Base-by-base conservation (phyloP, 2,888 invertebrate species). In the Lapara coniferarum region DNA sequence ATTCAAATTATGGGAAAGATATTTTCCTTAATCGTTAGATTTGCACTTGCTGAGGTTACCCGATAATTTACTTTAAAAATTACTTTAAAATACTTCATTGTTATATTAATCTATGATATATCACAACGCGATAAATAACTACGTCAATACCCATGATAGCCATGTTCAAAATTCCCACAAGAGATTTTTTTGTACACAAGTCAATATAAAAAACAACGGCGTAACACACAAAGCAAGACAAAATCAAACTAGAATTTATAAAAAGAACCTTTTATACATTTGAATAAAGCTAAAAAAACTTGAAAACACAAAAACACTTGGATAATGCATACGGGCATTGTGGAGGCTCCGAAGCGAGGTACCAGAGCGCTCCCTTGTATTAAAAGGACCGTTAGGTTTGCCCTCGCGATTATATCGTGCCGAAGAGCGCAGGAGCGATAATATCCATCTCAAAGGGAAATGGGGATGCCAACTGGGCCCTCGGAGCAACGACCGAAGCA, bases 391-490 rank as follows among this genome's bases (percentile, higher is more conserved):
- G 85, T 85, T 86, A 86, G 85, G 81, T 79, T 79, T 83, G 84
- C 82, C 86, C 86, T 84, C 80, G 85, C 80, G 86, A 86, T 88
- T 85, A 88, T 83, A 88, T 87, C 85, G 81, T 77, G 30, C 75
- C 72, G 78, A 71, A 71, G 80, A 79, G 79, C 79, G 80, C 77
- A 73, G 76, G 75, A 77, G 77, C 76, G 87, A 85, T 86, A 85
- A 83, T 83, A 87, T 85, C 84, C 83, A 81, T 79, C 79, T 81
- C 79, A 76, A 78, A 77, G 77, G 81, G 81, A 81, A 80, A 80
- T 78, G 81, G 87, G 85, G 84, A 81, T 85, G 84, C 75, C 82
- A 73, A 73, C 71, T 72, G 75, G 74, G 70, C 67, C 72, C 55
- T 70, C 71, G 71, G 68, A 55, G 73, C 70, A 88, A 85, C 83